Evolutionary conservation across 2,888 invertebrate species (phyloP).

Genomic region (Conomelus anceps): DNA sequence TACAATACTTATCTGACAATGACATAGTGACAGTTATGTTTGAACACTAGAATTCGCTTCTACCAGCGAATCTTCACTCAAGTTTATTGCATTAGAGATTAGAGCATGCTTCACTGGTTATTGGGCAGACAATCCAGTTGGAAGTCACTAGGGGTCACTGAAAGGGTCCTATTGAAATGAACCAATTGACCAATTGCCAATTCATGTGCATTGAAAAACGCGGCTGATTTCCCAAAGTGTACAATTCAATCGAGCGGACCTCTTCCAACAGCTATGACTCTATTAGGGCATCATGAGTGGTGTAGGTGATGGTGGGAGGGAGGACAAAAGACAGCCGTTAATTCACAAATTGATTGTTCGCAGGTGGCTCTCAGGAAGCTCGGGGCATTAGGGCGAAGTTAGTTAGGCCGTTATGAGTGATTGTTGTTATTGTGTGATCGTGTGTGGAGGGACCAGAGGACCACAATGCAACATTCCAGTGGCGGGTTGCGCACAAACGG

Average conservation of each 20-base stretch:
- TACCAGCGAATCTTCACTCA: too few species aligned
- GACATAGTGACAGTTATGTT: too few species aligned
- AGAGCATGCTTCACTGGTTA: background rate
- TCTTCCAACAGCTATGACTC: background rate
- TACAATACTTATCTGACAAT: too few species aligned
- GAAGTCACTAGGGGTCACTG: background rate
- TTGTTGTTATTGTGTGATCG: background rate
- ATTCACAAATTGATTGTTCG: background rate
- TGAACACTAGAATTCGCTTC: too few species aligned
- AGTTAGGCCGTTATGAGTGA: background rate
- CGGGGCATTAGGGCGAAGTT: background rate
- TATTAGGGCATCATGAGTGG: background rate
- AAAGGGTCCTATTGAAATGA: background rate
- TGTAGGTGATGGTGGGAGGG: background rate
- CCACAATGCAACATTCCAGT: background rate
- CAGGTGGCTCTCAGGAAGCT: background rate
- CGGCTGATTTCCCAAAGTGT: background rate
- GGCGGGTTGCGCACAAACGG: too few species aligned
- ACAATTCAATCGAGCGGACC: background rate
- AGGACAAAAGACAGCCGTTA: background rate
- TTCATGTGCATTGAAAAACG: background rate
- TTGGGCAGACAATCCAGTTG: background rate
- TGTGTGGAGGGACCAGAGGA: background rate
- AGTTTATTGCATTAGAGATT: background rate
- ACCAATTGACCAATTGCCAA: background rate